Conservation (phyloP, 2,797 vertebrate species). For the Atherinosoma microstoma region DNA sequence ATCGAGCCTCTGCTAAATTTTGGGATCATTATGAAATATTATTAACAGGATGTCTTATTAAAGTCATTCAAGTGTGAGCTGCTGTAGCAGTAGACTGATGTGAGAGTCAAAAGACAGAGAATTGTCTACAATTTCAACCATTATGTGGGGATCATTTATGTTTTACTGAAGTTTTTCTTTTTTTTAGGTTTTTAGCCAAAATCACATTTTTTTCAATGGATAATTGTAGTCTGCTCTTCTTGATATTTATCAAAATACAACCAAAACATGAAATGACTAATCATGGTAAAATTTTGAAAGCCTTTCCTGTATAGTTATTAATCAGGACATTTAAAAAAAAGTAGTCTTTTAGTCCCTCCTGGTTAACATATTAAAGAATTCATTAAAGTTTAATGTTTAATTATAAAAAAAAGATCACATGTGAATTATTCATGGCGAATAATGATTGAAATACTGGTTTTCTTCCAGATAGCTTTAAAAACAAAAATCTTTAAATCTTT, state of each 20-base stretch:
- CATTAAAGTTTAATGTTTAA: conserved; percentile 84
- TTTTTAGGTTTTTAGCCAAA: conserved; percentile 54
- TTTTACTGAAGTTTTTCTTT: conserved; percentile 36
- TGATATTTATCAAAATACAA: conserved; percentile 47
- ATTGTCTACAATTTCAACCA: not conserved
- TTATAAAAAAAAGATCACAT: conserved; percentile 76
- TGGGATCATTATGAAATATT: conserved; percentile 25
- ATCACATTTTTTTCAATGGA: conserved; percentile 31
- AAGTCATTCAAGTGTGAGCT: conserved; percentile 22
- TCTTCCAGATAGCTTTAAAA: conserved; percentile 56
- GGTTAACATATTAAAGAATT: conserved; percentile 78
- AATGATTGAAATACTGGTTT: conserved; percentile 71
- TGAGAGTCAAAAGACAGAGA: not conserved
- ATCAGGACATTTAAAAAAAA: conserved; percentile 76
- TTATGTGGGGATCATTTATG: conserved; percentile 31
- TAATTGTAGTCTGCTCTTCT: conserved; percentile 17
- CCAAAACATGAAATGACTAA: conserved; percentile 67
- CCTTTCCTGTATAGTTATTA: conserved; percentile 74
- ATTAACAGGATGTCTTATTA: conserved; percentile 23
- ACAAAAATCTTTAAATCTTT: conserved; percentile 13
- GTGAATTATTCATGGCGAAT: conserved; percentile 79
- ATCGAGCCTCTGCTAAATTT: conserved; percentile 14
- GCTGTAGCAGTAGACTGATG: not conserved
- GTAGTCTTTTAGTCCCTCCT: conserved; percentile 66
- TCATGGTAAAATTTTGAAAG: conserved; percentile 71